A percentile compares a stretch with the other conserved stretches of the same genome.
Evolutionary conservation across 1,140 invertebrate species (phyloP).

Genomic region (Lamellibrachia luymesi): DNA sequence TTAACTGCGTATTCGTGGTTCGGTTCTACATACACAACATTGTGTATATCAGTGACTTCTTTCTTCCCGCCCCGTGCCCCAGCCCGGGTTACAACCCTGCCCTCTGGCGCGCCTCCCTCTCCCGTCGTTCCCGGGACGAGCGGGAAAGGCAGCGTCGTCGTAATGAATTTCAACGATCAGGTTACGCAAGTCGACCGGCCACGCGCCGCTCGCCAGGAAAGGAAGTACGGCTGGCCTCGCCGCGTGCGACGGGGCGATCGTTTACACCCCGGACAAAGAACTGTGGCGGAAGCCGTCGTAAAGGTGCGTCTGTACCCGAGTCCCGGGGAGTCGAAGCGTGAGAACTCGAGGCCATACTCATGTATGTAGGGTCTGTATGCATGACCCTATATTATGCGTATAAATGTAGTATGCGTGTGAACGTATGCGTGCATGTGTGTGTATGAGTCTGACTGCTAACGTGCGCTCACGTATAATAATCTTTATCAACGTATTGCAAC

Average conservation of each 20-base stretch:
- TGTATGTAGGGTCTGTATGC: background rate
- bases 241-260: background rate
- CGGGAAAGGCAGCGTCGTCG: background rate
- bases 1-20: background rate
- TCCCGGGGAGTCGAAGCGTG: background rate
- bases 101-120: background rate
- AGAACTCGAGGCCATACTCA: background rate
- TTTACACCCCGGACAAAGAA: background rate
- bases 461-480: background rate
- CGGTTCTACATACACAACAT: background rate
- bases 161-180: background rate
- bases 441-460: background rate
- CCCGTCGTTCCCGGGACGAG: background rate
- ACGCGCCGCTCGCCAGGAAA: background rate
- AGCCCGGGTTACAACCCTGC: no score
- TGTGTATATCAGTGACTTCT: background rate
- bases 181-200: background rate
- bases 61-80: background rate
- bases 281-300: background rate
- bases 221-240: background rate
- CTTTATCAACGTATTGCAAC: background rate
- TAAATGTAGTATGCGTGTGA: background rate
- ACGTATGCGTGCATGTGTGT: background rate
- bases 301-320: conserved; percentile 1
- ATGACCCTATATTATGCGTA: background rate